Evolutionary conservation across 2,113 vertebrate genomes (phyloP).

Genomic region (Balaeniceps rex): DNA sequence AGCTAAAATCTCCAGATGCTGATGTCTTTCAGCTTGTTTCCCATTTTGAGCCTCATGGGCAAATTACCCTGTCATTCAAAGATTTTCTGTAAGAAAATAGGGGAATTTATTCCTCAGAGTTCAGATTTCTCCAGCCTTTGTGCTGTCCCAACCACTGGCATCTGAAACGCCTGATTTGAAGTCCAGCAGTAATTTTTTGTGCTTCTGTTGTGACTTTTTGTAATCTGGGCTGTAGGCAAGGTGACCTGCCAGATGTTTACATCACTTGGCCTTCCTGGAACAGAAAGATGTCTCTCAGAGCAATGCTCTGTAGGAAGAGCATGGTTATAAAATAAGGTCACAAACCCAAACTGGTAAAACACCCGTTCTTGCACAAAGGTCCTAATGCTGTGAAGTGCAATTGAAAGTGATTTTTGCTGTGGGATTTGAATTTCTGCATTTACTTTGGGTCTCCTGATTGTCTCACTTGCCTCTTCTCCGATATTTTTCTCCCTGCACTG

Average conservation of each 20-base stretch:
- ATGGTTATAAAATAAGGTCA: not conserved
- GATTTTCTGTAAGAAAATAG: not conserved
- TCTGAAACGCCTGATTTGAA: not conserved
- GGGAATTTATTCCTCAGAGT: not conserved
- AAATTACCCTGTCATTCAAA: slow-evolving; percentile 20
- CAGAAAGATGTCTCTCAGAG: not conserved
- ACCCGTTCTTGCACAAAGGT: not conserved
- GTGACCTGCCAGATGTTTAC: not conserved
- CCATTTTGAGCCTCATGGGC: not conserved
- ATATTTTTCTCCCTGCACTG: not conserved
- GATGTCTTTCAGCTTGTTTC: slow-evolving; percentile 37
- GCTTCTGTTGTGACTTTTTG: not conserved
- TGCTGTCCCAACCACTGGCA: not conserved
- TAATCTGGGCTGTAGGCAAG: not conserved
- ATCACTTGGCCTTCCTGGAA: not conserved
- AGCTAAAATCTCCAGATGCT: slow-evolving; percentile 34
- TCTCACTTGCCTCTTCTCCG: not conserved
- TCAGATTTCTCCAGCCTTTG: not conserved
- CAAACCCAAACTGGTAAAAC: not conserved
- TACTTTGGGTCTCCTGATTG: not conserved
- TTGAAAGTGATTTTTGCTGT: not conserved
- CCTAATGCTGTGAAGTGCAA: not conserved
- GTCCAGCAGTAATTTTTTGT: not conserved
- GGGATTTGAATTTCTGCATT: not conserved
- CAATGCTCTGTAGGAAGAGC: not conserved